Base-by-base conservation (phyloP, 2,113 vertebrate genomes). In the Jacana jacana region DNA sequence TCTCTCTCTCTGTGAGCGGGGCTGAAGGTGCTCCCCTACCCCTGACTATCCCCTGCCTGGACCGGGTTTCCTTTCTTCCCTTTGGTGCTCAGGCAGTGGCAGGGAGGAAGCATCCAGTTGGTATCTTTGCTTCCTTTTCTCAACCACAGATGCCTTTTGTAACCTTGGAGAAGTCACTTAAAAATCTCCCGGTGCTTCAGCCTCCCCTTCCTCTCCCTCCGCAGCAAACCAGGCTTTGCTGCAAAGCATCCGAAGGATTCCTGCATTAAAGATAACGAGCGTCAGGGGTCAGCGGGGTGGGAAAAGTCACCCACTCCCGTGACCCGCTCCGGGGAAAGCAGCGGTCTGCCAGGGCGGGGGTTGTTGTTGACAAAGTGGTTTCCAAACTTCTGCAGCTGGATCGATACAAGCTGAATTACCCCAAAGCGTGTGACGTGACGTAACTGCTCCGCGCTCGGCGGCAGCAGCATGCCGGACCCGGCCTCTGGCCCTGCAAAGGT, bases 151-250 rank as follows among this genome's bases (percentile, higher is more conserved):
- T 68, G 31, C 78, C 54, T 91, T 83, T 63, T 88, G 82, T 96
- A 95, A 95, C 95, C 95, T 95, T 96, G 90, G 61, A 93, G 55
- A 73, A 97, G 83, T 90, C 93, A 49, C 90, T 94, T 87, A 58
- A 44, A 64, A 57, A 70, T 55, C 37, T 85, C 37, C 18, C 3
- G 5, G 65, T 27, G 69, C 69, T 83, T 71, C 33, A 35, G 46
- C 68, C 73, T 88, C 71, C 63, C 40, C 44, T 78, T 89, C 69
- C 66, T 81, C 27, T 49, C 49, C 17, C 46, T 88, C 42, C 17
- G 4, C 81, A 28, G 72, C 63, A 25, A 18, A 6, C 17, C 11
- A 1, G 35, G 80, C 77, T 64, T 40, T 69, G 81, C 81, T 87
- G 91, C 93, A 68, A 25, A 58, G 79, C 25, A 0, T 39, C 72